phyloP scores from a whole-genome alignment of 2,113 vertebrate species.

The Perccottus glenii region DNA sequence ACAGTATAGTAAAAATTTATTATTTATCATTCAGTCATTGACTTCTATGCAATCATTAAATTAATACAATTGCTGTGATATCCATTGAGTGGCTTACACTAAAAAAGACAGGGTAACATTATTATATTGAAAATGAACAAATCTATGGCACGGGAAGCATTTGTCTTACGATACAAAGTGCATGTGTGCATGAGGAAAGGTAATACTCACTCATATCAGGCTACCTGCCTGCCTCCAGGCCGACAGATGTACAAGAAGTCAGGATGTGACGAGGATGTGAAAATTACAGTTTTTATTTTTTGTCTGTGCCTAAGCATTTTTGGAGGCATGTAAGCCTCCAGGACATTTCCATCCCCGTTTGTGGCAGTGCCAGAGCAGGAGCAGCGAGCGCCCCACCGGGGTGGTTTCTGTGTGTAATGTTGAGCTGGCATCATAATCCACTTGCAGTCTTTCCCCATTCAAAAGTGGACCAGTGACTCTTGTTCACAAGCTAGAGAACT shows the following conservation, averaged over 20 bases:
- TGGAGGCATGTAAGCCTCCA: conserved; percentile 29
- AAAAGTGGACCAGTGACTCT: conserved; percentile 51
- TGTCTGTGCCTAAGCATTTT: conserved; percentile 44
- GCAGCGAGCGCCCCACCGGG: conserved; percentile 64
- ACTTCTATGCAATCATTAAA: conserved; percentile 4
- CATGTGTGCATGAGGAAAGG: conserved; percentile 24
- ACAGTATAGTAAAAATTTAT: not conserved
- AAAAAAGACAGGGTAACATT: not conserved
- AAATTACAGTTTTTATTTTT: conserved; percentile 45
- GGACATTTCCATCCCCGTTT: conserved; percentile 29
- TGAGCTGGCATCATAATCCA: conserved; percentile 57
- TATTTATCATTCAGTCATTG: not conserved
- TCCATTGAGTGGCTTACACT: not conserved
- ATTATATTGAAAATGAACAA: conserved; percentile 30
- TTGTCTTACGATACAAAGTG: conserved; percentile 27
- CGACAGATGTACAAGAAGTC: conserved; percentile 39
- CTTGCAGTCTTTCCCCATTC: conserved; percentile 50
- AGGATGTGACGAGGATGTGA: conserved; percentile 36
- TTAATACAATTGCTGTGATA: conserved; percentile 5
- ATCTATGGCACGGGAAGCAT: conserved; percentile 28
- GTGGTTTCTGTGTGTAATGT: conserved; percentile 67
- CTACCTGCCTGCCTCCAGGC: conserved; percentile 47
- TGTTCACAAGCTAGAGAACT: conserved; percentile 77
- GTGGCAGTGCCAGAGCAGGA: conserved; percentile 26
- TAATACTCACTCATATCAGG: conserved; percentile 76